Evolutionary conservation across 2,113 vertebrate species (phyloP).

Genomic region (Cynopterus brachyotis): DNA sequence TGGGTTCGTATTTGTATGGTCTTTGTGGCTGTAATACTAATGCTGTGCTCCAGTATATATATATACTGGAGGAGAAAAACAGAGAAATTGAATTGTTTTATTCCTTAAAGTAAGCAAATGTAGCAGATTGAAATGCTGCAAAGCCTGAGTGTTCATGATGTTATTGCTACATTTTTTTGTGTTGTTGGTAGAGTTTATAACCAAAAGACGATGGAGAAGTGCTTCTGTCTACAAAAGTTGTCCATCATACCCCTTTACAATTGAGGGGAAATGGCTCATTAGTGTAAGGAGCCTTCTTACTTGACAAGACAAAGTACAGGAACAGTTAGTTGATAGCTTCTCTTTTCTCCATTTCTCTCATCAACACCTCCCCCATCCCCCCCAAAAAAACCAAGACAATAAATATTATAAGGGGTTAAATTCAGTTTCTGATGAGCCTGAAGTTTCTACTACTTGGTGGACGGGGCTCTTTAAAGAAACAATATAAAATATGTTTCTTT

Average conservation of each 20-base stretch:
- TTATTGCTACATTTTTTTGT: background rate
- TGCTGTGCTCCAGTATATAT: background rate
- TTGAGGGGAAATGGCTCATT: background rate
- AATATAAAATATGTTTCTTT: background rate
- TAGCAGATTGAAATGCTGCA: background rate
- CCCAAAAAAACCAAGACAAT: background rate
- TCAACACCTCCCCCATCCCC: background rate
- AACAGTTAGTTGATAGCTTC: background rate
- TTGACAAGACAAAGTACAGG: background rate
- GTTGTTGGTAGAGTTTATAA: background rate
- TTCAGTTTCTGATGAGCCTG: background rate
- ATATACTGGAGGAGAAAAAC: background rate
- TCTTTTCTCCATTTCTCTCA: background rate
- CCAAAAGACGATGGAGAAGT: background rate
- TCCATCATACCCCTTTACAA: background rate
- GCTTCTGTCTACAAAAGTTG: background rate
- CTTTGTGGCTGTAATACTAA: background rate
- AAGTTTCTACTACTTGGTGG: background rate
- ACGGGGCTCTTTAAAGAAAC: background rate
- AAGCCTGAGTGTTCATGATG: background rate
- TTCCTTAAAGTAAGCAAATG: slow-evolving; percentile 1
- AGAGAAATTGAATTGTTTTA: background rate
- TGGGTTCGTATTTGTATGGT: background rate
- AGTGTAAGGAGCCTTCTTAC: background rate
- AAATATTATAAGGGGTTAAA: background rate